Evolutionary conservation across 2,888 invertebrate genomes (phyloP), one percentile per base, ranked within the genome.

Genomic region (Synanthedon vespiformis): DNA sequence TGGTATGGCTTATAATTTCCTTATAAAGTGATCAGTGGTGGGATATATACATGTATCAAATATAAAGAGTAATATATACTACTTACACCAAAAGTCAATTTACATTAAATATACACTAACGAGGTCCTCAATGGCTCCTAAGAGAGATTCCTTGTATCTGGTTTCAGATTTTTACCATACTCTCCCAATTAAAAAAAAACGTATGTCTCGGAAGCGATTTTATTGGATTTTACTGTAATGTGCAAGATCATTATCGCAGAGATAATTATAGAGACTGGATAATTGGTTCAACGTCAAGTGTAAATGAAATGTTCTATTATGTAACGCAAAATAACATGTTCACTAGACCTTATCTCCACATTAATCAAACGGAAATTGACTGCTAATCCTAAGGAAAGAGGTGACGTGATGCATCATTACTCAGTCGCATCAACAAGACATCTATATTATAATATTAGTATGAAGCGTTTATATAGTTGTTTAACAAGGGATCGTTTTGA

Each of bases 401-500:
- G 44, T 44, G 13, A 44, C 8, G 44, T n/a, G 14, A 44, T 34
- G 10, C 44, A 44, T 44, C 44, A 12, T 44, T 44, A 44, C 34
- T 34, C 27, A 34, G 34, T 34, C 34, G 34, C 34, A 34, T 34
- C 10, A 34, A 34, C 8, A 10, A 34, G 34, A 34, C 10, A 34
- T 34, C 8, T 10, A 34, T 34, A 34, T 22, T n/a, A n/a, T n/a
- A n/a, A 22, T 34, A 34, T 34, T 34, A 6, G 8, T 34, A 34
- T 34, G 10, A 8, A 34, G 34, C 34, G 34, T 34, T 34, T 34
- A 34, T 10, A 34, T 34, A 6, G 34, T 34, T 34, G 34, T 34
- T 34, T 34, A 10, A 34, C n/a, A 44, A 13, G 14, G 44, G 44
- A 13, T 14, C 44, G 14, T 44, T 14, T n/a, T 44, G 13, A 81